Evolutionary conservation across 2,888 invertebrate genomes (phyloP), one percentile per base, ranked within the genome.

Genomic region (Bombyx huttoni): DNA sequence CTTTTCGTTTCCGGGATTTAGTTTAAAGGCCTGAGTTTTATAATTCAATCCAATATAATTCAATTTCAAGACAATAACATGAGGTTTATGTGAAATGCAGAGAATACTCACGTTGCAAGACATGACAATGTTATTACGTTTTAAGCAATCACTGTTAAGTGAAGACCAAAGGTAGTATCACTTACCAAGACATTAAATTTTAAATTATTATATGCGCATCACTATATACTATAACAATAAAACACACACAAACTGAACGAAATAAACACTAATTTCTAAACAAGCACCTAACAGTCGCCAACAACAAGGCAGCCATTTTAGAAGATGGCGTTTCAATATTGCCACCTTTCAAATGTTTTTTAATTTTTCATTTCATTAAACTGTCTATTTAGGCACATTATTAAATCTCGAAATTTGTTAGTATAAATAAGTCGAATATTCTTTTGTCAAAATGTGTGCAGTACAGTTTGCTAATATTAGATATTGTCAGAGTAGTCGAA

Each of bases 301-400:
- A 83, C 84, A 87, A 88, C 87, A 89, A 81, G 83, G 80, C 79
- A 81, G 86, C 87, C 87, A 88, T 88, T 71, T 86, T 83, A 63
- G 65, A 76, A 80, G 70, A 82, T 81, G 81, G 81, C 79, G 76
- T 62, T 59, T 33, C 13, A 49, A 14, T 51, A 40, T 57, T 61
- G 52, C 60, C 51, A 61, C 40, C 3, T 35, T 46, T 8, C 46
- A 51, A 24, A 24, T 24, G 24, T 24, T 24, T 24, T 24, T 24
- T 24, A 24, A 24, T 24, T 24, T 24, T 5, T 24, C 5, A 24
- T 24, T 24, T 24, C 24, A n/a, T n/a, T n/a, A n/a, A n/a, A n/a
- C n/a, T n/a, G n/a, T n/a, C n/a, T n/a, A n/a, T n/a, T n/a, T n/a
- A n/a, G n/a, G n/a, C n/a, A n/a, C n/a, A n/a, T n/a, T n/a, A n/a